phyloP scores from a whole-genome alignment of 2,888 invertebrate species.

The Ernsta delagoae region DNA sequence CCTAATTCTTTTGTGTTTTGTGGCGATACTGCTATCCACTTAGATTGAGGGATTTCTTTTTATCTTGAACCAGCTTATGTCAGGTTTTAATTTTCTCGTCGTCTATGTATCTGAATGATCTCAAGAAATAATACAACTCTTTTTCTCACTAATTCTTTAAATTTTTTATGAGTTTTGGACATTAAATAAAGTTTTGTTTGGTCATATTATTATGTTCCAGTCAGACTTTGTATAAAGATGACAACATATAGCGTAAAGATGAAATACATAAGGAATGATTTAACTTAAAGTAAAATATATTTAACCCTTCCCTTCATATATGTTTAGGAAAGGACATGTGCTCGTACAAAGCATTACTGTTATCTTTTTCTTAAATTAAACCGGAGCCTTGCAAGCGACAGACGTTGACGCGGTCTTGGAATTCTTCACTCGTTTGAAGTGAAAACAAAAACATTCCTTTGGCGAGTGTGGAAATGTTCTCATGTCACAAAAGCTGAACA shows the following conservation, averaged over 20 bases:
- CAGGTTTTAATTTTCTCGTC: neutral
- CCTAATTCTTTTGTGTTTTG: neutral
- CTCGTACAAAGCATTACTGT: neutral
- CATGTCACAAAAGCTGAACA: neutral
- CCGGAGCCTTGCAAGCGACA: constrained; percentile 7
- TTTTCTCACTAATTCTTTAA: neutral
- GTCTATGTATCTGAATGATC: neutral
- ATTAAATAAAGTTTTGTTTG: too few species aligned
- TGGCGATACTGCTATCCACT: neutral
- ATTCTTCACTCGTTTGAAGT: constrained; percentile 17
- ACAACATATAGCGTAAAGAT: too few species aligned
- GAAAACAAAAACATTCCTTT: constrained; percentile 16
- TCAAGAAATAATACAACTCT: neutral
- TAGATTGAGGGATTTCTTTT: neutral
- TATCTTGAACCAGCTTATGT: neutral
- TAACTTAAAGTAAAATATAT: too few species aligned
- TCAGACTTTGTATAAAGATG: too few species aligned
- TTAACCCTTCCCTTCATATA: too few species aligned
- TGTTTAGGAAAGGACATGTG: neutral
- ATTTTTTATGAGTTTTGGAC: too few species aligned
- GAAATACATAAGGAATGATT: too few species aligned
- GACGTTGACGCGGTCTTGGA: constrained; percentile 14
- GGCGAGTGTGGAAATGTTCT: neutral
- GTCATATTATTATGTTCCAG: too few species aligned
- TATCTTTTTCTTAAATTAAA: constrained; percentile 26